Conservation (phyloP, 1,140 invertebrate genomes). For the Ceratina japonica region DNA sequence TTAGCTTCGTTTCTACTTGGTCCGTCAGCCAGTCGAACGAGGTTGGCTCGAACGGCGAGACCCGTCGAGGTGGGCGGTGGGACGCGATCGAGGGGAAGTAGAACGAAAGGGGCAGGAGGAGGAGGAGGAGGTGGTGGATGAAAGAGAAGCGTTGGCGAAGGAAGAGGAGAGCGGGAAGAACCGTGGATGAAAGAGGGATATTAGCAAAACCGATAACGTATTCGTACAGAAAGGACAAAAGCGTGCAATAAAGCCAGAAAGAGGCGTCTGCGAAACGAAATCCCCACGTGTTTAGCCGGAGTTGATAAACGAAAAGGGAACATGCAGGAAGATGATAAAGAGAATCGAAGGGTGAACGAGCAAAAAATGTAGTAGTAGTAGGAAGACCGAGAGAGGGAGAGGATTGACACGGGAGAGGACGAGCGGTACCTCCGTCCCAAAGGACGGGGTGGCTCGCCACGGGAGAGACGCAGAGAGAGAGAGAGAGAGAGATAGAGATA, state of each 20-base stretch:
- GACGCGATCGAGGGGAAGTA: not conserved
- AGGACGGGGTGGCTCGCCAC: not conserved
- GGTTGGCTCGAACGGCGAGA: not conserved
- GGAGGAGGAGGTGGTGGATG: not conserved
- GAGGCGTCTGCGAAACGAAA: conserved; percentile 29
- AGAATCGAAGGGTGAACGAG: conserved; percentile 5
- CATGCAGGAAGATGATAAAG: not conserved
- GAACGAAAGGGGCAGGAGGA: not conserved
- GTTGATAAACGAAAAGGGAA: not conserved
- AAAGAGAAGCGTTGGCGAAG: too few species aligned
- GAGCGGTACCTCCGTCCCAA: not conserved
- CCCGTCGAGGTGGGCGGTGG: not conserved
- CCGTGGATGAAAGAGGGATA: not conserved
- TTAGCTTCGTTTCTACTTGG: conserved; percentile 57
- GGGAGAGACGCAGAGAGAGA: not conserved
- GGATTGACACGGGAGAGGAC: not conserved
- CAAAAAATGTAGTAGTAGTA: not conserved
- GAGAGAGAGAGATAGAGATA: conserved; percentile 3
- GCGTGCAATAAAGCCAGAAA: not conserved
- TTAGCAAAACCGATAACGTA: not conserved
- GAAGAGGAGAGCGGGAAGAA: conserved; percentile 10
- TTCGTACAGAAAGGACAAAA: not conserved
- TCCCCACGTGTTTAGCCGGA: not conserved
- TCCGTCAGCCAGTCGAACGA: conserved; percentile 50
- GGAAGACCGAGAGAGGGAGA: not conserved